A percentile compares a stretch with the other conserved stretches of the same genome.
These are phyloP conservation scores for Leptopilina boulardi DNA, from an alignment of 1,140 invertebrate species.

Conservation along the genomic window DNA sequence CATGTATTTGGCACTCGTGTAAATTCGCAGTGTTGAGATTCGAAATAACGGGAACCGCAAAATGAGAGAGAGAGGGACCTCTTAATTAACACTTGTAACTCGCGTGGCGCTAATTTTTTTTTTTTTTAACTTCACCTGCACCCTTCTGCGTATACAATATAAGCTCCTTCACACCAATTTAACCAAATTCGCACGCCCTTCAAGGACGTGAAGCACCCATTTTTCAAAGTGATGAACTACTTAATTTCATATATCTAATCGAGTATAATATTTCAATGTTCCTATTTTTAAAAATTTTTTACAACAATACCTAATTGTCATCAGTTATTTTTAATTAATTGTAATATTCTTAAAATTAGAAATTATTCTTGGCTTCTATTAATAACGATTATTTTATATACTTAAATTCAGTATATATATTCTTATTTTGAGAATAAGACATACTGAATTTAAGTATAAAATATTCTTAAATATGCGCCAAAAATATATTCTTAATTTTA, in stretches of 20 bases:
- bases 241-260: neutral
- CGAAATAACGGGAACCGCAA: constrained; percentile 19
- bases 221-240: constrained; percentile 22
- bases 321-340: no score
- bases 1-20: constrained; percentile 3
- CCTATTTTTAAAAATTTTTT: no score
- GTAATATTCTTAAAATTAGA: no score
- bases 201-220: neutral
- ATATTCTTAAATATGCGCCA: no score
- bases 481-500: no score
- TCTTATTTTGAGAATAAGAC: no score
- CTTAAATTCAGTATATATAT: no score
- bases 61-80: neutral
- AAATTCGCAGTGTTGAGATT: neutral
- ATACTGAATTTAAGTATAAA: no score
- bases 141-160: neutral
- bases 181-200: constrained; percentile 25
- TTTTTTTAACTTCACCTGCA: neutral
- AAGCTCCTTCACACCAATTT: constrained; percentile 26
- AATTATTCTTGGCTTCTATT: no score
- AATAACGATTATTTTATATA: no score
- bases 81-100: constrained; percentile 33
- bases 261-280: neutral
- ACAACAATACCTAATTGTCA: no score
- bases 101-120: constrained; percentile 29